Evolutionary conservation across 2,113 vertebrate species (phyloP).

Genomic region (Butastur rufipennis): DNA sequence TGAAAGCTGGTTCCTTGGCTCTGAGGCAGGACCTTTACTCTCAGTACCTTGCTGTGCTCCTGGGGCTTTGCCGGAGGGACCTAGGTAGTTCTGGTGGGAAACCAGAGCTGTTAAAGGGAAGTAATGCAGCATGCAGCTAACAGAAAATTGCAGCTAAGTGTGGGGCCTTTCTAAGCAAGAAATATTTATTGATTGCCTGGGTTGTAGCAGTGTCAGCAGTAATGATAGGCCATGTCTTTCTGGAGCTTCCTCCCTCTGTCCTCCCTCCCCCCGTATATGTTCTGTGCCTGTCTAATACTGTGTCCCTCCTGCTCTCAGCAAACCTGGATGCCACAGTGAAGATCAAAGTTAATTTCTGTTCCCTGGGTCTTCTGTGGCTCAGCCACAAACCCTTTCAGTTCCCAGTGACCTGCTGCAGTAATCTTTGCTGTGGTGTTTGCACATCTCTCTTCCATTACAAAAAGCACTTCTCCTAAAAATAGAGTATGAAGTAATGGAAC

Average conservation of each 20-base stretch:
- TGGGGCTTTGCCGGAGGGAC: background rate
- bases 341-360: background rate
- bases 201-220: background rate
- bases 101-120: background rate
- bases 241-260: background rate
- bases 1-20: background rate
- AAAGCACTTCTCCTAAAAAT: background rate
- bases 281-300: accelerated
- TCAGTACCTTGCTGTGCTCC: background rate
- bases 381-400: accelerated
- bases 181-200: background rate
- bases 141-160: background rate
- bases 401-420: background rate
- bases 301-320: background rate
- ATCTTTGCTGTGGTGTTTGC: background rate
- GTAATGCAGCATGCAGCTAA: background rate
- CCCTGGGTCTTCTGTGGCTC: background rate
- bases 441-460: background rate
- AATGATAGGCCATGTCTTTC: background rate
- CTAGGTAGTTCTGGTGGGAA: background rate
- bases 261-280: background rate
- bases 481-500: background rate
- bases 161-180: background rate
- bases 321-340: background rate
- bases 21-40: background rate